Base-by-base conservation (phyloP, 92 coral and sea anemone genomes). In the Epizoanthus illoricatus region DNA sequence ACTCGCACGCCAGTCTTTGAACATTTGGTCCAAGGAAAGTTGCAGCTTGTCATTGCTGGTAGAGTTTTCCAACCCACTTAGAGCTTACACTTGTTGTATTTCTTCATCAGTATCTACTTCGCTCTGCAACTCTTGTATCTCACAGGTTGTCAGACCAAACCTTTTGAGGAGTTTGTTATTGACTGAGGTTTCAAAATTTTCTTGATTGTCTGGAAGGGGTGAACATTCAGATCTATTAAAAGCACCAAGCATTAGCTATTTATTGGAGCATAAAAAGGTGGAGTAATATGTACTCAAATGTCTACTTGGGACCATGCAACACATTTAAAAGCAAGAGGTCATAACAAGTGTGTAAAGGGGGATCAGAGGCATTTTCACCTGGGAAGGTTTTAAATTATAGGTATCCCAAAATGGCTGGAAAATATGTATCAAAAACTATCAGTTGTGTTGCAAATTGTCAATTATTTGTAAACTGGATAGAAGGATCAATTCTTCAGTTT, bases 1-100 rank as follows among this genome's bases (percentile, higher is more conserved):
- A 15, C 63, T 59, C 13, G 19, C 12, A 12, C 0, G n/a, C 13
- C 1, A 9, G 4, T 18, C 4, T 20, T 59, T 28, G 33, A 1
- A 28, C 1, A 91, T 72, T 55, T 88, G 65, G 4, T 73, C 45
- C 6, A 80, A 52, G 11, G 85, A 87, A 15, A 86, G 64, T 71
- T 67, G 71, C 13, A 91, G 75, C 4, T 68, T 89, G 5, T 68
- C 54, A 36, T 24, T 64, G 39, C 87, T 87, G 2, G 90, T 59
- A 2, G 70, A 61, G 56, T 84, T 84, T 67, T 68, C 62, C 18
- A 87, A 66, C 43, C 71, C 13, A 6, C 68, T 23, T 68, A 75
- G 52, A 45, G 49, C 70, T 5, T 42, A 47, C 21, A 88, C 84
- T 7, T 75, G 55, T 2, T 36, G 39, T 36, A 91, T 65, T 72